Evolutionary conservation across 2,113 vertebrate species (phyloP).

Genomic region (Hystrix cristata): DNA sequence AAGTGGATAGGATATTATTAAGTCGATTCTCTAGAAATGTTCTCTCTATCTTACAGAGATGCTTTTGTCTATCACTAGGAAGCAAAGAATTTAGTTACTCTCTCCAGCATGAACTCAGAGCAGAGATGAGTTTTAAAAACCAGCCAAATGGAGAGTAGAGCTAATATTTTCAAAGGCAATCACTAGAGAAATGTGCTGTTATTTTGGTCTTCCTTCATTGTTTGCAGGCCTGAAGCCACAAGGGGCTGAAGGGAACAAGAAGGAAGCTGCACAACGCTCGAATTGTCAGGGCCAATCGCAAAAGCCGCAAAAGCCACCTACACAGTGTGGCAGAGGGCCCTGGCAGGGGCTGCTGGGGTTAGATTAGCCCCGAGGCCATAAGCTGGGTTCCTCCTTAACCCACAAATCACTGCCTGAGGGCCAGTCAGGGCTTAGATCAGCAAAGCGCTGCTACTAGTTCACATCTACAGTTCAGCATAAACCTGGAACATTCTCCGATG

Average conservation of each 20-base stretch:
- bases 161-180: background rate
- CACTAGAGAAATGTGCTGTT: background rate
- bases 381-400: too few species aligned
- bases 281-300: background rate
- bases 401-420: accelerated
- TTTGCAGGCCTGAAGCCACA: background rate
- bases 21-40: background rate
- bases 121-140: background rate
- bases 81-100: background rate
- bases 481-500: background rate
- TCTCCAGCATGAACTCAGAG: background rate
- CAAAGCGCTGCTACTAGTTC: accelerated
- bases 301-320: background rate
- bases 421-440: background rate
- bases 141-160: background rate
- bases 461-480: background rate
- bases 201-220: background rate
- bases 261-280: background rate
- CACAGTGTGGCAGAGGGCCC: background rate
- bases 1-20: background rate
- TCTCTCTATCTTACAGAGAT: background rate
- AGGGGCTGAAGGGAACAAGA: background rate
- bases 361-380: background rate
- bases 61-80: background rate
- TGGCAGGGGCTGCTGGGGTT: background rate